Evolutionary conservation across 2,888 invertebrate species (phyloP).

Genomic region (Ctenicera cuprea): DNA sequence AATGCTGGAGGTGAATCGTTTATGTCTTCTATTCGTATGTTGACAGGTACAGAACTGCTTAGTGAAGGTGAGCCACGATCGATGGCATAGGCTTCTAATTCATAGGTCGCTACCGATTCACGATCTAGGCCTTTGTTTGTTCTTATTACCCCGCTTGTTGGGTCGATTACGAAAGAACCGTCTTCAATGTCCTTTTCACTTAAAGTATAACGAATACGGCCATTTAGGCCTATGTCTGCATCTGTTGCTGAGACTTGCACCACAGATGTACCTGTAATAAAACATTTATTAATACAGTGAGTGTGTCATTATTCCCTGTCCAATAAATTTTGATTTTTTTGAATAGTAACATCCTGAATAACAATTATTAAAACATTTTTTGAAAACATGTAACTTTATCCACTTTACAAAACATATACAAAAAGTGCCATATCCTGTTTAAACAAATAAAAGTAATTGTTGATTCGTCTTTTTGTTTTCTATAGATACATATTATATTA

Average conservation of each 20-base stretch:
- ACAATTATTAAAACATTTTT: no score
- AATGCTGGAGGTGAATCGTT: conserved; percentile 95
- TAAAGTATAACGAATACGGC: conserved; percentile 87
- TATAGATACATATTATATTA: no score
- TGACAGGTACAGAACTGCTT: conserved; percentile 79
- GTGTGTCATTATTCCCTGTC: no score
- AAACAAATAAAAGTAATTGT: no score
- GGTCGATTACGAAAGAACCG: conserved; percentile 94
- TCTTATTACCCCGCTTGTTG: conserved; percentile 92
- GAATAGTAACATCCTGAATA: no score
- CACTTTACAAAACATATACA: no score
- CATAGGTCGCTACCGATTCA: conserved; percentile 91
- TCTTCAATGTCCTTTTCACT: conserved; percentile 85
- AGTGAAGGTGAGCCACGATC: conserved; percentile 85
- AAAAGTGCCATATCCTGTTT: no score
- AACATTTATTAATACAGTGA: no score
- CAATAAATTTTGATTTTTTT: no score
- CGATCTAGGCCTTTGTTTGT: conserved; percentile 93
- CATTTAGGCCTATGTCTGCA: conserved; percentile 91
- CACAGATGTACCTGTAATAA: conserved; percentile 79
- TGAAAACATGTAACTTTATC: no score
- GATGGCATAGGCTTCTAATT: conserved; percentile 89
- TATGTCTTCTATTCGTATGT: conserved; percentile 89
- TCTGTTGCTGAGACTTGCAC: conserved; percentile 88
- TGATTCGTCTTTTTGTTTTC: no score